phyloP scores from a whole-genome alignment of 2,113 vertebrate species.

The Lanius collurio region DNA sequence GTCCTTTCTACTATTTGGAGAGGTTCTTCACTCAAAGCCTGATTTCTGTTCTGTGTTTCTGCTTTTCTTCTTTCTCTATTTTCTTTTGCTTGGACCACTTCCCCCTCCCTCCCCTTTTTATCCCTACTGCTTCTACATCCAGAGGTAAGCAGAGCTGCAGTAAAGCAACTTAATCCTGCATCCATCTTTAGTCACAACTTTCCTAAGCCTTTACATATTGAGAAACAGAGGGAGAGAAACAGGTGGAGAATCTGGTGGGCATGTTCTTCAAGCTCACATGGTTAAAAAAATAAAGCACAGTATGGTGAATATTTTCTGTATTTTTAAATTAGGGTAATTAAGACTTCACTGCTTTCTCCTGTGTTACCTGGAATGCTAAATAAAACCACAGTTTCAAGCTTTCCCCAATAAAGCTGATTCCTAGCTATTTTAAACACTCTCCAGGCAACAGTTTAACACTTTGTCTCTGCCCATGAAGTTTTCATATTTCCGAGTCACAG shows the following conservation, averaged over 20 bases:
- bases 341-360: neutral
- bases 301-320: neutral
- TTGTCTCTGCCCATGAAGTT: neutral
- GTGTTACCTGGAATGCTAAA: neutral
- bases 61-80: neutral
- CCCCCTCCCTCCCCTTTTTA: neutral
- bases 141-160: neutral
- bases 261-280: neutral
- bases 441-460: neutral
- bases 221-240: neutral
- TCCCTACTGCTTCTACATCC: neutral
- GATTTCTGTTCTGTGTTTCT: neutral
- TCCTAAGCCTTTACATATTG: neutral
- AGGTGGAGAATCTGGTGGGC: neutral
- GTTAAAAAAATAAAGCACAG: neutral
- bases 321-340: constrained; percentile 11
- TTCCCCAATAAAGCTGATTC: neutral
- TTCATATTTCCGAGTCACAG: constrained; percentile 5
- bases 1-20: neutral
- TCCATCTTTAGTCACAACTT: neutral
- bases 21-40: neutral
- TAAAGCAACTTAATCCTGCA: neutral
- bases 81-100: neutral
- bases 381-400: neutral
- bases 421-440: constrained; percentile 29